Conservation (phyloP, 2,888 invertebrate species). For the Oscheius onirici region DNA sequence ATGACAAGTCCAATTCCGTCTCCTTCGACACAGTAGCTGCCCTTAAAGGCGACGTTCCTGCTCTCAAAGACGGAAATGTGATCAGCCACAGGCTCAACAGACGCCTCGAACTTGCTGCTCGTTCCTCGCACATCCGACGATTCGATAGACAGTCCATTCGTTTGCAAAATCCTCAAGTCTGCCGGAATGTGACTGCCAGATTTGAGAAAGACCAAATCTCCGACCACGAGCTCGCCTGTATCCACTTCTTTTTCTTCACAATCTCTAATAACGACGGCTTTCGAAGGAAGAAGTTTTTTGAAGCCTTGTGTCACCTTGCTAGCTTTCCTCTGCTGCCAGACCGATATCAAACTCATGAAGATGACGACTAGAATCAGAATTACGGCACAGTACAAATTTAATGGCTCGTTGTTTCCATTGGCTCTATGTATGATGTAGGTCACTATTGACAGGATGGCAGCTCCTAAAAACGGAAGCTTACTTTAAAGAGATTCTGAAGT, state of each 20-base stretch:
- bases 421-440: slow-evolving; percentile 69
- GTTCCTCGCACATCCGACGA: slow-evolving; percentile 54
- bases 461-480: slow-evolving; percentile 7
- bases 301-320: slow-evolving; percentile 65
- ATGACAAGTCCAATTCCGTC: slow-evolving; percentile 69
- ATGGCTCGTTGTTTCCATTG: slow-evolving; percentile 65
- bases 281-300: slow-evolving; percentile 60
- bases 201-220: slow-evolving; percentile 68
- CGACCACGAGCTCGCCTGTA: slow-evolving; percentile 70
- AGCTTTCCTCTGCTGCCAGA: slow-evolving; percentile 68
- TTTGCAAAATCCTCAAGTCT: slow-evolving; percentile 68
- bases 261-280: slow-evolving; percentile 79
- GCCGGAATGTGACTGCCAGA: slow-evolving; percentile 70
- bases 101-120: slow-evolving; percentile 6
- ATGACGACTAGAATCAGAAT: slow-evolving; percentile 65
- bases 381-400: slow-evolving; percentile 68
- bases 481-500: neutral
- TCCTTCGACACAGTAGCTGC: slow-evolving; percentile 69
- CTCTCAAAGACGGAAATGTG: slow-evolving; percentile 66
- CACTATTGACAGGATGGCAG: slow-evolving; percentile 47
- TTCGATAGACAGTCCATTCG: slow-evolving; percentile 71
- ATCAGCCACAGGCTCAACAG: slow-evolving; percentile 42
- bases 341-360: slow-evolving; percentile 64
- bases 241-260: slow-evolving; percentile 82
- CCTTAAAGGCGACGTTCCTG: slow-evolving; percentile 68